Percentiles rank a stretch among this genome's conserved stretches.
These are phyloP conservation scores for Marcusenius ussheri DNA, from an alignment of 2,113 vertebrate species.

Conservation along the genomic window DNA sequence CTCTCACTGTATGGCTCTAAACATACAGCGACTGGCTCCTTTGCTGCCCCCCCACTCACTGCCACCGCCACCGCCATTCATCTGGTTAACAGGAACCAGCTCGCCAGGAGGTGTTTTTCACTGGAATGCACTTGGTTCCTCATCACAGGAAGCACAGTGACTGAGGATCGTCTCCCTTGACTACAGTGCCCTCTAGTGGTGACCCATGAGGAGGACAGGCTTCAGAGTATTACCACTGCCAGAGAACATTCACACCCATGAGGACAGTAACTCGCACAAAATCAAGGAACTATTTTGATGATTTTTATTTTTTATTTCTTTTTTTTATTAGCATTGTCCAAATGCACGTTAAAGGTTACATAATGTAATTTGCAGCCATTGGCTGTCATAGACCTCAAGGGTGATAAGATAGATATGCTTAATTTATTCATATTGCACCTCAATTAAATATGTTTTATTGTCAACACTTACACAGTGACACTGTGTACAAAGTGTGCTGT, in stretches of 20 bases:
- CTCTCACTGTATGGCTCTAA: background rate
- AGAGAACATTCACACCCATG: constrained; percentile 2
- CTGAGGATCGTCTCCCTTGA: background rate
- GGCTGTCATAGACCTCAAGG: constrained; percentile 43
- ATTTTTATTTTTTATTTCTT: constrained; percentile 30
- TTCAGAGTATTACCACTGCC: constrained; percentile 21
- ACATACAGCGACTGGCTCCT: background rate
- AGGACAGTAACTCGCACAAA: background rate
- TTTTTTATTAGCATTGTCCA: constrained; percentile 41
- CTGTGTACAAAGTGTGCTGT: constrained; percentile 44
- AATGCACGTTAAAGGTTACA: constrained; percentile 51
- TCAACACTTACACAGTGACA: constrained; percentile 47
- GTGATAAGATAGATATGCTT: constrained; percentile 46
- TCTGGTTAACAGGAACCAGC: background rate
- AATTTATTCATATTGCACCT: constrained; percentile 34
- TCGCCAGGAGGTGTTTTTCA: background rate
- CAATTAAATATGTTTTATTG: constrained; percentile 43
- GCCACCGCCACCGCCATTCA: background rate
- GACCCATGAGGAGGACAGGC: background rate
- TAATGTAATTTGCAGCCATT: constrained; percentile 37
- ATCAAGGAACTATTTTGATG: background rate
- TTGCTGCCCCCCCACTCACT: background rate
- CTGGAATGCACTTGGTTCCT: background rate
- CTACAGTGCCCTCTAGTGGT: constrained; percentile 8
- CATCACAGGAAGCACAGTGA: background rate